Base-by-base conservation (phyloP, 2,113 vertebrate species). In the Cololabis saira region DNA sequence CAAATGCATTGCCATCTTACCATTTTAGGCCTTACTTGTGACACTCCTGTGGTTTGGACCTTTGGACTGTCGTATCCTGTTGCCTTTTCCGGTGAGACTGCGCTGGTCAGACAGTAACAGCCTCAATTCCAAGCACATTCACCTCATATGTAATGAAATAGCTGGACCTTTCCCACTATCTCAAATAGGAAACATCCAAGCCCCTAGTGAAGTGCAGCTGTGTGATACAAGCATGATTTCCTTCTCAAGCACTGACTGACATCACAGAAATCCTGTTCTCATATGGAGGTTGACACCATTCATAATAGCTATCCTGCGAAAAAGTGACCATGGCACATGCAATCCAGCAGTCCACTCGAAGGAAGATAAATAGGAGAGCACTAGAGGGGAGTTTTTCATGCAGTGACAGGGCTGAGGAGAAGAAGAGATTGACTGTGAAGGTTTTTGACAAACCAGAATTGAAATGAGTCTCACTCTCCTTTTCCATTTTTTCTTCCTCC, bases 401-500 rank as follows among this genome's bases (percentile, higher is more conserved):
- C 15, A 16, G 47, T 19, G 15, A 51, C 60, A 53, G 69, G 50
- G 43, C 52, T 55, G 41, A 24, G 24, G 64, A 74, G 61, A 69
- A 63, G n/a, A 50, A 21, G 51, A 67, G 71, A 81, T 56, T 65
- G 58, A 82, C 74, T 71, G 42, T 70, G 58, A 58, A 76, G 66
- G 73, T 71, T 52, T 84, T 71, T 74, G 75, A 87, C 67, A 69
- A 81, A 71, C 37, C 68, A 47, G 61, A 4, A 12, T 51, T 51
- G 24, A 75, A 83, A 82, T 71, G 15, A 76, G 40, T 74, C 45
- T 60, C 42, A 37, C 59, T 2, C 16, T 68, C 37, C 53, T 74
- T 52, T 66, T 77, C 47, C 56, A 70, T 17, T 9, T 47, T 40
- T 60, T 69, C 55, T 17, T 51, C 64, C 45, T 71, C 14, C 27